Evolutionary conservation across 1,140 invertebrate species (phyloP).

Genomic region (Drosophila pachea): DNA sequence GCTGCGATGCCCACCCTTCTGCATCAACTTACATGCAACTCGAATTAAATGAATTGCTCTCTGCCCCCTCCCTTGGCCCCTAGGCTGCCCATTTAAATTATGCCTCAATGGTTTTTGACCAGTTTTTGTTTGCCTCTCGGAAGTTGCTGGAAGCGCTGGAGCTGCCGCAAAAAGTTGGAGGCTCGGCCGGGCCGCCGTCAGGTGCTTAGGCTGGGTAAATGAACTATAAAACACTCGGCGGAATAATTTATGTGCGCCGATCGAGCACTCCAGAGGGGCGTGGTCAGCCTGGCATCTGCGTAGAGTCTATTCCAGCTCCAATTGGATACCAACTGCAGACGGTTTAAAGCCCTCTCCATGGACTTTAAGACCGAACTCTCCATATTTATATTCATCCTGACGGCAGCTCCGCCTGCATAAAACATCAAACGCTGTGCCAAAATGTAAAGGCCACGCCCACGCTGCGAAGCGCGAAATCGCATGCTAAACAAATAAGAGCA

Average conservation of each 20-base stretch:
- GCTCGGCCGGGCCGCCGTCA: neutral
- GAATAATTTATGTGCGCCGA: constrained; percentile 60
- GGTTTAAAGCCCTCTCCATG: neutral
- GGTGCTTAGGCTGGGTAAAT: constrained; percentile 63
- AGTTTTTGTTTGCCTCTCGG: constrained; percentile 57
- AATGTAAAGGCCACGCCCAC: constrained; percentile 32
- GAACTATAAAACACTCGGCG: constrained; percentile 67
- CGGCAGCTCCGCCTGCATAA: constrained; percentile 55
- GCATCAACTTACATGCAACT: constrained; percentile 54
- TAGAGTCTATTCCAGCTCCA: no score
- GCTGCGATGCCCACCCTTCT: constrained; percentile 13
- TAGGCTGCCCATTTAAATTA: constrained; percentile 64
- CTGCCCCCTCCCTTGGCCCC: constrained; percentile 4
- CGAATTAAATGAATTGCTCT: constrained; percentile 76
- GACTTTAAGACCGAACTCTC: constrained; percentile 14
- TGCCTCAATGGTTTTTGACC: constrained; percentile 75
- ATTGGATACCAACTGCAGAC: no score
- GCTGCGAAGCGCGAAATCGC: constrained; percentile 36
- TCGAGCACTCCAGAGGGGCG: constrained; percentile 16
- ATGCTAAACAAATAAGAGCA: constrained; percentile 67
- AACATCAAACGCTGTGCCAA: constrained; percentile 71
- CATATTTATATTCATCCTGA: constrained; percentile 24
- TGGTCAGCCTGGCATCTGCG: no score
- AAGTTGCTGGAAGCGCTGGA: constrained; percentile 53
- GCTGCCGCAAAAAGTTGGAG: constrained; percentile 31